These are phyloP conservation scores for Rhynchonycteris naso DNA, from an alignment of 2,797 vertebrate species.

Conservation along the genomic window DNA sequence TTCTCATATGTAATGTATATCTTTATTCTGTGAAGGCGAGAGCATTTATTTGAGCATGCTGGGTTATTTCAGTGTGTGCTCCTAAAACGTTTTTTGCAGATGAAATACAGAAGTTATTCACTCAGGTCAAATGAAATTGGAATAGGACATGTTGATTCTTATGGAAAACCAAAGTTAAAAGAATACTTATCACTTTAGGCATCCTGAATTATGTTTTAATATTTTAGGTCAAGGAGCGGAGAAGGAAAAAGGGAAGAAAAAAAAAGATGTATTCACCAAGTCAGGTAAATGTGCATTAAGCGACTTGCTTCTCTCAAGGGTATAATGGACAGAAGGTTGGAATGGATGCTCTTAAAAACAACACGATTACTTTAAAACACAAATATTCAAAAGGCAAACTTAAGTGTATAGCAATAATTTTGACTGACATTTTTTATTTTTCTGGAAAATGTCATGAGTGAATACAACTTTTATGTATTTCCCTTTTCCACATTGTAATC, in stretches of 20 bases:
- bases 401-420: not conserved
- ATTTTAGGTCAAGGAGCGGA: conserved; percentile 46
- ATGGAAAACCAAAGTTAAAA: conserved; percentile 59
- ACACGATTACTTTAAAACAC: conserved; percentile 31
- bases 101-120: conserved; percentile 59
- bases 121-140: conserved; percentile 28
- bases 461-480: not conserved
- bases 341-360: not conserved
- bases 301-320: conserved; percentile 15
- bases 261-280: not conserved
- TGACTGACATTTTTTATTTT: not conserved
- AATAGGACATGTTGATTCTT: not conserved
- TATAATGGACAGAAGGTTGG: not conserved
- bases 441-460: not conserved
- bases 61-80: not conserved
- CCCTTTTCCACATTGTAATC: not conserved
- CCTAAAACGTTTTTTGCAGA: not conserved
- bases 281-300: not conserved
- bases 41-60: not conserved
- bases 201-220: conserved; percentile 54
- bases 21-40: conserved; percentile 27
- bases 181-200: not conserved
- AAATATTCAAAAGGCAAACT: not conserved
- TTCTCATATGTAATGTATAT: not conserved
- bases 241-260: conserved; percentile 41